Evolutionary conservation across 2,113 vertebrate genomes (phyloP).

Genomic region (Equus przewalskii): DNA sequence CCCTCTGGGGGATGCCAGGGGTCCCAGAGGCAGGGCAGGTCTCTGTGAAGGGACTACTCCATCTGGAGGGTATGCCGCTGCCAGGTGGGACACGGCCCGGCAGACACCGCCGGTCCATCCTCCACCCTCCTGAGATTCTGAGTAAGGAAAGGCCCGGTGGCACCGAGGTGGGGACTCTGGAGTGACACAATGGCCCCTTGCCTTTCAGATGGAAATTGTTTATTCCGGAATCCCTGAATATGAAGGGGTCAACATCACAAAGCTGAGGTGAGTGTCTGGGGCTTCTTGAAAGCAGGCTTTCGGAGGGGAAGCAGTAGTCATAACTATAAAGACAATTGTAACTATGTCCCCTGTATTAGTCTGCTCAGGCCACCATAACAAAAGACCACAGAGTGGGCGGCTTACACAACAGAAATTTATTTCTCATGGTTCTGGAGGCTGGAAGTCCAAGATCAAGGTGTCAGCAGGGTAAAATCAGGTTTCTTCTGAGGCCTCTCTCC

Average conservation of each 20-base stretch:
- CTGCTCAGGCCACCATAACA: background rate
- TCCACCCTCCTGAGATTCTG: background rate
- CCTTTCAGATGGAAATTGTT: conserved; percentile 4
- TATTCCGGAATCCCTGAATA: conserved; percentile 15
- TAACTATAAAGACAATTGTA: background rate
- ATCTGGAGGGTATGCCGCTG: background rate
- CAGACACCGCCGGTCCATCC: too few relatives aligned
- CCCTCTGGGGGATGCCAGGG: too few relatives aligned
- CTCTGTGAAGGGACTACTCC: background rate
- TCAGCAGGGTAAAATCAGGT: background rate
- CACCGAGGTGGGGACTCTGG: background rate
- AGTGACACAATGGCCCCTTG: background rate
- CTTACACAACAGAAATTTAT: background rate
- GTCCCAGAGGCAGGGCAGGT: background rate
- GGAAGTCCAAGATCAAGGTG: background rate
- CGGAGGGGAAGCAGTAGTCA: background rate
- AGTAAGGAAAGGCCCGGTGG: background rate
- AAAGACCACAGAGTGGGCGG: accelerated
- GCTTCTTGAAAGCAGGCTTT: background rate
- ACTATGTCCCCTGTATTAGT: background rate
- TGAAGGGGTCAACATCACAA: conserved; percentile 48
- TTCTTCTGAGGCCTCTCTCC: background rate
- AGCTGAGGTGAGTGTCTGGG: conserved; percentile 31
- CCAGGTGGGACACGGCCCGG: too few relatives aligned
- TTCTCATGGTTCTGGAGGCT: background rate